Evolutionary conservation across 1,140 invertebrate species (phyloP).

Genomic region (Orchestia grillus): DNA sequence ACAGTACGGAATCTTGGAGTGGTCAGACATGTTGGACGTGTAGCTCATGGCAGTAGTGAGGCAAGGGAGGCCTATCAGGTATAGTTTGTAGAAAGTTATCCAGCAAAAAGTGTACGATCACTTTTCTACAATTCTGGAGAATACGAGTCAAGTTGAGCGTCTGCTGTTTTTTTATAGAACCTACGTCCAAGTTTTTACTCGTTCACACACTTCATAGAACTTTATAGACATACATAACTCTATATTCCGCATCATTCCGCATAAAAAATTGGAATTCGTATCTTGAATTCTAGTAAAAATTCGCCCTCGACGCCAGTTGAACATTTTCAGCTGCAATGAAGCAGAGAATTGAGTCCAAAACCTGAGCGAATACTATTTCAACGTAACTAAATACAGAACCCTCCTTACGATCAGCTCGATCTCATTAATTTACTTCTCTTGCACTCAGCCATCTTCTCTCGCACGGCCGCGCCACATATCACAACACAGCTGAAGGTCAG

Average conservation of each 20-base stretch:
- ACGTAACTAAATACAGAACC: neutral
- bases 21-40: no score
- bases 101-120: neutral
- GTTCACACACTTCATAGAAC: no score
- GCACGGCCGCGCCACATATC: neutral
- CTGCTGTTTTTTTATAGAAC: neutral
- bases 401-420: neutral
- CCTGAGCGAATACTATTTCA: neutral
- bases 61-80: no score
- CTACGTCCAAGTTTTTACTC: neutral
- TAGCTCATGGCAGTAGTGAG: no score
- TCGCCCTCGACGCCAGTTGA: neutral
- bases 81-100: no score
- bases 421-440: no score
- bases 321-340: neutral
- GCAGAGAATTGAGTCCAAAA: neutral
- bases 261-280: neutral
- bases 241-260: no score
- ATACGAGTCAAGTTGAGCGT: neutral
- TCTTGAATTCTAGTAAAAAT: neutral
- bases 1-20: no score
- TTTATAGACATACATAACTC: no score
- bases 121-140: neutral
- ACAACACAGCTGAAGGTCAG: neutral
- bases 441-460: neutral